phyloP scores from a whole-genome alignment of 2,888 invertebrate species.

The Drosophila koepferae region DNA sequence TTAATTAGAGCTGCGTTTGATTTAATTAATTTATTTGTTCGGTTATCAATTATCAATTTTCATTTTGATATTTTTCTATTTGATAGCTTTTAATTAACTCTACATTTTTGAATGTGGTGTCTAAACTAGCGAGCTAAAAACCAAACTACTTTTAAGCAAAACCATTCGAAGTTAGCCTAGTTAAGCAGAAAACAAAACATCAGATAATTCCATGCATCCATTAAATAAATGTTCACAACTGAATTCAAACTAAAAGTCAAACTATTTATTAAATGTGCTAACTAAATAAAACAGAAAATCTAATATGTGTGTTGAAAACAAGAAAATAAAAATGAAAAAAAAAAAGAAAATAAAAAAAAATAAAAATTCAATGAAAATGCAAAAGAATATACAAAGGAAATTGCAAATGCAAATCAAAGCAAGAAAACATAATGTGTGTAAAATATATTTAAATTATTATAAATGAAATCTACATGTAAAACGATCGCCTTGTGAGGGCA shows the following conservation, averaged over 20 bases:
- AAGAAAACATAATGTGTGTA: slow-evolving; percentile 53
- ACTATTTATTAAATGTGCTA: slow-evolving; percentile 55
- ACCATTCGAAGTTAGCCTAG: slow-evolving; percentile 43
- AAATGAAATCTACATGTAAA: slow-evolving; percentile 47
- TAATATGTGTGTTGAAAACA: slow-evolving; percentile 54
- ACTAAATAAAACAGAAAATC: slow-evolving; percentile 22
- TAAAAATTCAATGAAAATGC: neutral
- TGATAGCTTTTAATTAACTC: slow-evolving; percentile 34
- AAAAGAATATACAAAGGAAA: neutral
- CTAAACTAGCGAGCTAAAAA: slow-evolving; percentile 65
- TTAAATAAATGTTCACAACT: slow-evolving; percentile 55
- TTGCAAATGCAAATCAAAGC: slow-evolving; percentile 7
- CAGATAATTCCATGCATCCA: slow-evolving; percentile 28
- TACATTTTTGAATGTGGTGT: slow-evolving; percentile 57
- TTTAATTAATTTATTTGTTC: slow-evolving; percentile 1
- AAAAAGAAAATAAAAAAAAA: neutral
- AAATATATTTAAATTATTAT: slow-evolving; percentile 67
- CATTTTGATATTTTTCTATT: slow-evolving; percentile 1
- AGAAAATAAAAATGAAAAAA: neutral
- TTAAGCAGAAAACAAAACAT: slow-evolving; percentile 20
- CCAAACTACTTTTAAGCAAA: slow-evolving; percentile 40
- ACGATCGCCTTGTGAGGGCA: slow-evolving; percentile 60
- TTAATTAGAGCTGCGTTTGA: slow-evolving; percentile 11
- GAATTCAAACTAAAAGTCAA: slow-evolving; percentile 32
- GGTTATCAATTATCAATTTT: slow-evolving; percentile 2